phyloP scores from a whole-genome alignment of 2,113 vertebrate genomes.

The Peromyscus polionotus region DNA sequence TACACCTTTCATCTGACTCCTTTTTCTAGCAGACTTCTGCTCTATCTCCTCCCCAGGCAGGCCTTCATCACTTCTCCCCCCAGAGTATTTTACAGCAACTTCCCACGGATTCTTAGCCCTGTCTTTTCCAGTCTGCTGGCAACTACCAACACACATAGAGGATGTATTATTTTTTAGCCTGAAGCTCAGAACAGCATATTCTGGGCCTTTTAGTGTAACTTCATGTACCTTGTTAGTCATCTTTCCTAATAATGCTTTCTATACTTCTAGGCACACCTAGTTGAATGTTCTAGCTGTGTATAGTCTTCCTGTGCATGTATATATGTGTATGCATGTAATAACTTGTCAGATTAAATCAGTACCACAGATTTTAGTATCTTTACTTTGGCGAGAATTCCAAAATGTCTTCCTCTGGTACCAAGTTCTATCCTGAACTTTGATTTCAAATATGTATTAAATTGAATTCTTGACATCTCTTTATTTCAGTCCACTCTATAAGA shows the following conservation, averaged over 20 bases:
- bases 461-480: not conserved
- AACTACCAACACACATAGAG: not conserved
- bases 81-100: not conserved
- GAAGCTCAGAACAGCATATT: not conserved
- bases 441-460: slow-evolving; percentile 1
- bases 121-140: not conserved
- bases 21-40: not conserved
- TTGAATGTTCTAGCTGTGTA: not conserved
- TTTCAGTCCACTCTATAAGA: not conserved
- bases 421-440: not conserved
- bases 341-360: not conserved
- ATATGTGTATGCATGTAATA: not conserved
- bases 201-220: not conserved
- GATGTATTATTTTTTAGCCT: not conserved
- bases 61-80: not conserved
- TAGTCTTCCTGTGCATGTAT: not conserved
- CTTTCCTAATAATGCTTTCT: not conserved
- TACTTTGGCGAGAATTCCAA: not conserved
- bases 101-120: not conserved
- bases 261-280: not conserved
- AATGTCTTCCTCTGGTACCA: not conserved
- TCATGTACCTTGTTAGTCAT: not conserved
- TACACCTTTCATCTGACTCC: not conserved
- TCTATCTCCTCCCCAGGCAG: not conserved
- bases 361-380: not conserved